These are phyloP conservation scores for Drosophila gaucha DNA, from an alignment of 2,888 invertebrate species.

Conservation along the genomic window DNA sequence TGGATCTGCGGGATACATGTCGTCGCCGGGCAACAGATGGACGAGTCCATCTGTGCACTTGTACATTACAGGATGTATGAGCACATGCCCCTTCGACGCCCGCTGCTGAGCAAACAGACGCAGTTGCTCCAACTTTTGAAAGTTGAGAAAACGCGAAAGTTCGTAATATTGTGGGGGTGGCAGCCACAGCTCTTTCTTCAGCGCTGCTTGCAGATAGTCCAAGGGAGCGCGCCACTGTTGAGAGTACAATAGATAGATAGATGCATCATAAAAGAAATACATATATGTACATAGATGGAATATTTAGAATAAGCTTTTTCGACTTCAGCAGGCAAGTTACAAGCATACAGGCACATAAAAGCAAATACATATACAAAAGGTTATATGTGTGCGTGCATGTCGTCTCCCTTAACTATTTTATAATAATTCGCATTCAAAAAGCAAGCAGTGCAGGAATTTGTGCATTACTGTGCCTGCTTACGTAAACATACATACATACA, in stretches of 20 bases:
- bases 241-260: neutral
- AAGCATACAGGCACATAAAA: too few species aligned
- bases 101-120: conserved; percentile 87
- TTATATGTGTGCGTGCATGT: too few species aligned
- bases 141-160: conserved; percentile 87
- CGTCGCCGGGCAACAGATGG: conserved; percentile 87
- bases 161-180: conserved; percentile 93
- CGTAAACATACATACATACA: too few species aligned
- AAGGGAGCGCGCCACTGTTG: conserved; percentile 89
- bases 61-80: conserved; percentile 86
- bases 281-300: too few species aligned
- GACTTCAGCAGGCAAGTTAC: too few species aligned
- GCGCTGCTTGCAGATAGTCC: conserved; percentile 77
- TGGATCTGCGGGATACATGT: conserved; percentile 84
- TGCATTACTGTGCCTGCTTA: too few species aligned
- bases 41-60: conserved; percentile 87
- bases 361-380: too few species aligned
- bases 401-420: too few species aligned
- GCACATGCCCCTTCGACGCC: conserved; percentile 86
- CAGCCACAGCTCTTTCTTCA: conserved; percentile 83
- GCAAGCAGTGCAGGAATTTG: too few species aligned
- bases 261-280: too few species aligned
- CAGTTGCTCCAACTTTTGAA: conserved; percentile 86
- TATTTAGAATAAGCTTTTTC: neutral
- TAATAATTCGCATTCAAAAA: too few species aligned